Conservation (phyloP, 2,113 vertebrate genomes). For the Craseonycteris thonglongyai region DNA sequence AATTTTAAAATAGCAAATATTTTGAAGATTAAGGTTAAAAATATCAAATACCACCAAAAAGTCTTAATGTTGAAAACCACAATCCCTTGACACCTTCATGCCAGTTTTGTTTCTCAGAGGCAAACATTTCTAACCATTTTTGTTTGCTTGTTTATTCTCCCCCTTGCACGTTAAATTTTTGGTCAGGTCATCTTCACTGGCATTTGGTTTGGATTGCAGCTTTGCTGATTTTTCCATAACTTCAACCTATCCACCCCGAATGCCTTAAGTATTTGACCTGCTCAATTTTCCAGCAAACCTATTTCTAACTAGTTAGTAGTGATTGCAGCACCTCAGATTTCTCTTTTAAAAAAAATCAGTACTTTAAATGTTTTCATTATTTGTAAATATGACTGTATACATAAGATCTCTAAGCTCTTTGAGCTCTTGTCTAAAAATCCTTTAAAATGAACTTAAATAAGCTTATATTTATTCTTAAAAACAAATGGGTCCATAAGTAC, state of each 20-base stretch:
- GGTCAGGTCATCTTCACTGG: not conserved
- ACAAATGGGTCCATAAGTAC: not conserved
- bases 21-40: conserved; percentile 11
- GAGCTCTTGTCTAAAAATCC: not conserved
- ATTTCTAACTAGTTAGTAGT: not conserved
- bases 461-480: not conserved
- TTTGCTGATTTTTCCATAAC: not conserved
- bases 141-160: not conserved
- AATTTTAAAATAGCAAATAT: not conserved
- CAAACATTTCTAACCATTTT: not conserved
- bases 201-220: not conserved
- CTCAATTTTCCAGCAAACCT: not conserved
- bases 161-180: not conserved
- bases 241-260: not conserved
- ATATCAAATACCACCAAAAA: not conserved
- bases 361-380: not conserved
- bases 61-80: not conserved
- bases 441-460: not conserved
- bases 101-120: not conserved
- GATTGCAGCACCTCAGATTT: not conserved
- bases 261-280: not conserved
- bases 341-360: not conserved
- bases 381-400: not conserved
- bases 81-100: rapidly evolving
- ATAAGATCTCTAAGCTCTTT: not conserved